Evolutionary conservation across 2,113 vertebrate species (phyloP), one percentile per base, ranked within the genome.

Genomic region (Cardinalis cardinalis): DNA sequence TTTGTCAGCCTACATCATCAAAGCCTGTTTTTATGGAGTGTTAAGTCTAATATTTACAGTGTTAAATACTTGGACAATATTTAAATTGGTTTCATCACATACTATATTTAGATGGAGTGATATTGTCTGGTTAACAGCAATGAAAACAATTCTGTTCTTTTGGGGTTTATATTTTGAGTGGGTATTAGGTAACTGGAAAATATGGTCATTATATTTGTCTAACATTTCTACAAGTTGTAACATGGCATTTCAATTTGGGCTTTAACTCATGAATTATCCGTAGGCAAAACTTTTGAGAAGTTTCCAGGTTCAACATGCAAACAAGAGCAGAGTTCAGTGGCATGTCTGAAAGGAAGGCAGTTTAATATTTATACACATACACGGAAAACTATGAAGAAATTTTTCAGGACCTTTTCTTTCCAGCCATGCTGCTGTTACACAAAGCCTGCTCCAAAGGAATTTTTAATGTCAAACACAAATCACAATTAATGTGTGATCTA

Each of bases 21-120:
- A 96, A 96, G 93, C 73, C 87, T 86, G 44, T 63, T 95, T 95
- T 96, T 95, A 95, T 95, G 89, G 87, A 90, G 95, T 95, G 95
- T 89, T 95, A 96, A 95, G 91, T 94, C 94, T 87, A 93, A 95
- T 96, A 95, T 96, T 96, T 96, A 95, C 95, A 95, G 89, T 94
- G 96, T 94, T 96, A 96, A 96, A 95, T 87, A 89, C 88, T 95
- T 92, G 95, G 88, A 95, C 94, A 96, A 93, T 96, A 95, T 96
- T 96, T 96, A 96, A 96, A 95, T 95, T 95, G 95, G 94, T 95
- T 96, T 95, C 95, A 94, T 94, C 94, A 94, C 93, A 28, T 94
- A 87, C 95, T 96, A 95, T 95, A 96, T 96, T 95, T 96, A 96
- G 91, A 84, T 81, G 89, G 84, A 93, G 91, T 86, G 93, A 95